Evolutionary conservation across 2,113 vertebrate genomes (phyloP).

Genomic region (Okapia johnstoni): DNA sequence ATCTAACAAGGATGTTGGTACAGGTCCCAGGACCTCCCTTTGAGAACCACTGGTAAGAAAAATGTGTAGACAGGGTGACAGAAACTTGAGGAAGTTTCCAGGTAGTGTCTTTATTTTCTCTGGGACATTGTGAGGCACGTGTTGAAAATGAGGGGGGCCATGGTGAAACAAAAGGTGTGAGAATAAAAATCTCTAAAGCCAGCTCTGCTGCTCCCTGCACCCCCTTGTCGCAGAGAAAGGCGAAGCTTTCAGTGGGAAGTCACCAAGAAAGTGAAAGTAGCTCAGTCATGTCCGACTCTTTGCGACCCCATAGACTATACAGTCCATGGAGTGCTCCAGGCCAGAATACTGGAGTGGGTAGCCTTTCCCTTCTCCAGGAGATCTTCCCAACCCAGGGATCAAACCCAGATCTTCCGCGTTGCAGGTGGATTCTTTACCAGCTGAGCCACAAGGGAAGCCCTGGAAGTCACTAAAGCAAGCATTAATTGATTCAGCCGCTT

Average conservation of each 20-base stretch:
- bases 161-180: background rate
- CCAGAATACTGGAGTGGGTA: background rate
- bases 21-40: background rate
- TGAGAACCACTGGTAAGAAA: background rate
- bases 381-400: background rate
- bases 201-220: background rate
- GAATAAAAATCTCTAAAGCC: background rate
- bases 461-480: background rate
- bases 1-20: background rate
- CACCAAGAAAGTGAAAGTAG: background rate
- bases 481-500: background rate
- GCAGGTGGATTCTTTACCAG: background rate
- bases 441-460: background rate
- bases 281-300: background rate
- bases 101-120: background rate
- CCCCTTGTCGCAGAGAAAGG: background rate
- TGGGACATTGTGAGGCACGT: background rate
- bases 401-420: rapidly evolving
- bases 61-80: background rate
- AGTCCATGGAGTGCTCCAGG: background rate
- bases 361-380: background rate
- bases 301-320: background rate
- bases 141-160: background rate
- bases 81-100: background rate
- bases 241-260: background rate